Conservation (phyloP, 1,140 invertebrate species). For the Drosophila punjabiensis region DNA sequence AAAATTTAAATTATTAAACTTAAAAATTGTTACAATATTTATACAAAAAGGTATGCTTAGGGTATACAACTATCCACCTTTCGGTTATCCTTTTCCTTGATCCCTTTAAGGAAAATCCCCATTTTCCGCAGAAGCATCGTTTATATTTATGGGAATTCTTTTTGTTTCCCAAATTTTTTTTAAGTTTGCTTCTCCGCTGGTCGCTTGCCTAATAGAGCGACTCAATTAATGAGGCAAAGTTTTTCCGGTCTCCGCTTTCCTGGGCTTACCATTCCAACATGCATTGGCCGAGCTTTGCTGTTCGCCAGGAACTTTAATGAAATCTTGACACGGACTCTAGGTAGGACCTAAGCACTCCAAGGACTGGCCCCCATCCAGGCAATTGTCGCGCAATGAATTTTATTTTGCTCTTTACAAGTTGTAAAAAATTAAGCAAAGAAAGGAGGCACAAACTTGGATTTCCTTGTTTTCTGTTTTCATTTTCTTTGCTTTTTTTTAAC, state of each 20-base stretch:
- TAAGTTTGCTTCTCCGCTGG: constrained; percentile 19
- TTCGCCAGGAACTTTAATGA: constrained; percentile 68
- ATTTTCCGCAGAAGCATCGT: constrained; percentile 45
- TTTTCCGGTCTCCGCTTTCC: constrained; percentile 43
- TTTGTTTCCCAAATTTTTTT: constrained; percentile 37
- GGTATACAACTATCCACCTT: constrained; percentile 5
- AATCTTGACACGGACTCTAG: constrained; percentile 73
- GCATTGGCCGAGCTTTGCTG: constrained; percentile 68
- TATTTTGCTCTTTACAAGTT: constrained; percentile 75
- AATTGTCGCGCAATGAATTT: constrained; percentile 81
- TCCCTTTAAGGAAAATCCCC: constrained; percentile 3
- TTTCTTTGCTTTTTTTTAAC: constrained; percentile 47
- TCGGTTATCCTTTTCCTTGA: not conserved
- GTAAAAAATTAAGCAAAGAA: constrained; percentile 46
- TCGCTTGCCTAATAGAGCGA: constrained; percentile 69
- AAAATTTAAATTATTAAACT: not conserved
- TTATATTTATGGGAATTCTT: constrained; percentile 75
- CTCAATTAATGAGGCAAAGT: constrained; percentile 79
- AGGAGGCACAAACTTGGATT: constrained; percentile 45
- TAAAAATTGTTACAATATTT: not conserved
- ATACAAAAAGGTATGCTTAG: not conserved
- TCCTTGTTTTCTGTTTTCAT: constrained; percentile 19
- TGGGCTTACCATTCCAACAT: constrained; percentile 27
- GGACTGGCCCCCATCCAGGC: constrained; percentile 15
- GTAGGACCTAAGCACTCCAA: constrained; percentile 16